phyloP scores from a whole-genome alignment of 2,888 invertebrate species.

The Eupithecia insigniata region DNA sequence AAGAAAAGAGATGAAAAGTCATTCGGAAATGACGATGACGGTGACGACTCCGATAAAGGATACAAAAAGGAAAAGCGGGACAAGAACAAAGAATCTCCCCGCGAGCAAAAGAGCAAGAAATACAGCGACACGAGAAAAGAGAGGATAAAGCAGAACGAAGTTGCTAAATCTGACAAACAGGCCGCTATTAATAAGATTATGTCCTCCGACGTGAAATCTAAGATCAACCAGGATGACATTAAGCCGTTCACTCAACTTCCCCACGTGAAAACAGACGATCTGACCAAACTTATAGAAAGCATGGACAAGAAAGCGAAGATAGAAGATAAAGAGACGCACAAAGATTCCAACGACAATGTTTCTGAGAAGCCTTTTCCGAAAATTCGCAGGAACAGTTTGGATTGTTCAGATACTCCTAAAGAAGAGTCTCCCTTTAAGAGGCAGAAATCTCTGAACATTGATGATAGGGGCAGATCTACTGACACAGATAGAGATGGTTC shows the following conservation, averaged over 20 bases:
- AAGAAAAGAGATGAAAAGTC: conserved; percentile 81
- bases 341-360: conserved; percentile 72
- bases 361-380: conserved; percentile 55
- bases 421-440: conserved; percentile 74
- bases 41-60: conserved; percentile 71
- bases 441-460: conserved; percentile 79
- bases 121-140: conserved; percentile 81
- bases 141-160: conserved; percentile 66
- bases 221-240: conserved; percentile 73
- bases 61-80: conserved; percentile 73
- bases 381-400: conserved; percentile 72
- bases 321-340: conserved; percentile 60
- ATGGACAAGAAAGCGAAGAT: conserved; percentile 75
- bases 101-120: conserved; percentile 78
- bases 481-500: conserved; percentile 83
- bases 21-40: conserved; percentile 69
- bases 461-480: conserved; percentile 82
- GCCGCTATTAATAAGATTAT: conserved; percentile 69
- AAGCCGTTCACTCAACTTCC: conserved; percentile 81
- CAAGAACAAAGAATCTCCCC: conserved; percentile 75
- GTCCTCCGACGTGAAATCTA: conserved; percentile 69
- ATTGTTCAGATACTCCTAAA: conserved; percentile 66
- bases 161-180: conserved; percentile 71
- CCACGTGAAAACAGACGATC: conserved; percentile 79
- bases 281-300: conserved; percentile 75